Conservation (phyloP, 2,888 invertebrate genomes). For the Rugalucina vietnamica region DNA sequence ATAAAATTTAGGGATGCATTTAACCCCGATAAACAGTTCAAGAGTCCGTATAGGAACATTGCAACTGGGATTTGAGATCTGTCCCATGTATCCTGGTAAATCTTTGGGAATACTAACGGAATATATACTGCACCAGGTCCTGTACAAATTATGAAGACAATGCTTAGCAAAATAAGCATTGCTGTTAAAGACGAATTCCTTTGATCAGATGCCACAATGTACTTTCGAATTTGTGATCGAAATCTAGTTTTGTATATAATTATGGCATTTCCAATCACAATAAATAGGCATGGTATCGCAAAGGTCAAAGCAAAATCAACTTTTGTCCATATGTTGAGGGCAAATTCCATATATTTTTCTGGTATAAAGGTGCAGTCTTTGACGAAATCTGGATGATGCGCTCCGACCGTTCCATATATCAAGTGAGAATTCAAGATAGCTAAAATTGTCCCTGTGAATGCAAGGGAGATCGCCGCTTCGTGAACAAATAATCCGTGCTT, state of each 20-base stretch:
- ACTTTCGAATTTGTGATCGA: not conserved
- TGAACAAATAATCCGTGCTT: not conserved
- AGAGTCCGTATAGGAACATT: not conserved
- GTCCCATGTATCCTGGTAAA: not conserved
- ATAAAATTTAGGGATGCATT: not conserved
- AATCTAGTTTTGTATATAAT: too few species aligned
- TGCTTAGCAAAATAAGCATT: not conserved
- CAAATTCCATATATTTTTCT: not conserved
- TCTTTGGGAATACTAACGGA: not conserved
- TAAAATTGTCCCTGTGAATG: not conserved
- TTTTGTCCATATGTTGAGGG: not conserved
- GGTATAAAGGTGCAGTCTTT: not conserved
- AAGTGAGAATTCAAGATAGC: not conserved
- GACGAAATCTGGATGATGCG: not conserved
- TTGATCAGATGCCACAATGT: not conserved
- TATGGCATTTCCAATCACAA: not conserved
- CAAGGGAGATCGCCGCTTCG: not conserved
- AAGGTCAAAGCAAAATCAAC: not conserved
- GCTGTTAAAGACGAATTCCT: not conserved
- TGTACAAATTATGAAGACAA: not conserved
- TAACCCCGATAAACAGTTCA: not conserved
- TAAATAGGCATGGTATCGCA: not conserved
- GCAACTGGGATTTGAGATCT: not conserved
- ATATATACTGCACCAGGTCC: not conserved
- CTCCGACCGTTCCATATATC: not conserved